These are phyloP conservation scores for Helicolenus hilgendorfi DNA, from an alignment of 2,797 vertebrate genomes.

Conservation along the genomic window DNA sequence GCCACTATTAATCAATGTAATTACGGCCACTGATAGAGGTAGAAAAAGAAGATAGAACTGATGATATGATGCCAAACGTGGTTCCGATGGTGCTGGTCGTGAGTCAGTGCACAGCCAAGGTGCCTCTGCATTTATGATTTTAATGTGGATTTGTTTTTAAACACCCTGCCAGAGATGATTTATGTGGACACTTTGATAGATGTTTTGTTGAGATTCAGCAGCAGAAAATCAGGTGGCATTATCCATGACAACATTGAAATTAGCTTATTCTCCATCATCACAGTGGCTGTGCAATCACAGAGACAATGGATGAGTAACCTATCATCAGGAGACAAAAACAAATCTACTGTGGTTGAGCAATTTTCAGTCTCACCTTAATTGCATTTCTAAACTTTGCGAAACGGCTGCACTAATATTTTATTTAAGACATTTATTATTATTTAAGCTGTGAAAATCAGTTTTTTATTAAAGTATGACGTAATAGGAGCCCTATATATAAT, in stretches of 20 bases:
- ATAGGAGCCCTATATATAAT: background rate
- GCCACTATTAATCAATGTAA: constrained; percentile 81
- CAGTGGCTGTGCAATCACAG: constrained; percentile 74
- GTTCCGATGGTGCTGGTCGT: constrained; percentile 27
- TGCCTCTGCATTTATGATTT: constrained; percentile 41
- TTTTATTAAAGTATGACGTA: background rate
- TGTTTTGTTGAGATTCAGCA: constrained; percentile 81
- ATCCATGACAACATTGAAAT: constrained; percentile 87
- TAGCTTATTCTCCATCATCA: constrained; percentile 77
- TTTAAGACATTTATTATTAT: constrained; percentile 8
- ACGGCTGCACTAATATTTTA: constrained; percentile 35
- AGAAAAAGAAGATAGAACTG: constrained; percentile 51
- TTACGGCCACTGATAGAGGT: constrained; percentile 60
- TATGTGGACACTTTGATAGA: constrained; percentile 79
- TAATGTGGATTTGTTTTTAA: constrained; percentile 83
- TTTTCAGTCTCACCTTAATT: constrained; percentile 59
- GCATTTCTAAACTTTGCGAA: constrained; percentile 50
- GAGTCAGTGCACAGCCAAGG: constrained; percentile 29
- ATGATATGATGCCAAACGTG: constrained; percentile 58
- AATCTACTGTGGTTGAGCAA: constrained; percentile 64
- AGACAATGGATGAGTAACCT: constrained; percentile 73
- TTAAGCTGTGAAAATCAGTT: background rate
- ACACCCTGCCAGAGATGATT: constrained; percentile 87
- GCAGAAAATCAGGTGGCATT: constrained; percentile 86
- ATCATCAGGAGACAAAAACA: constrained; percentile 76